Conservation (phyloP, 2,113 vertebrate species). For the Octodon degus region DNA sequence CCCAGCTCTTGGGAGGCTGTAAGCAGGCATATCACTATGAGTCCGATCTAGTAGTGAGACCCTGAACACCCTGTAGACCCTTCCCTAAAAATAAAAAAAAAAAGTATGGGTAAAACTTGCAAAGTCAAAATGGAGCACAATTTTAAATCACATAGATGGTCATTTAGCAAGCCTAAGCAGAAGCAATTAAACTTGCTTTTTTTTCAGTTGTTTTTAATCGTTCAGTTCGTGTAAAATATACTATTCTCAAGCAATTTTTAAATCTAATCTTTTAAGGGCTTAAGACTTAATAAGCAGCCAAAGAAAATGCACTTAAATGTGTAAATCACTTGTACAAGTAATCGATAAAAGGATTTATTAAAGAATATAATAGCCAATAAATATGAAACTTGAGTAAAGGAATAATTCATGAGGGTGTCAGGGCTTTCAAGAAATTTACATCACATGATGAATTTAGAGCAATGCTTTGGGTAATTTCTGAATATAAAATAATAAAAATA, state of each 20-base stretch:
- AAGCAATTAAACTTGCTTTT: not conserved
- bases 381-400: conserved; percentile 60
- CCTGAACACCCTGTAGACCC: no score
- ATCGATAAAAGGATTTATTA: conserved; percentile 68
- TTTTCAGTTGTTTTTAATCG: conserved; percentile 40
- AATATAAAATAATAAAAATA: conserved; percentile 63
- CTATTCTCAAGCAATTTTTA: conserved; percentile 31
- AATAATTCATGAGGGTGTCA: conserved; percentile 68
- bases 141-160: not conserved
- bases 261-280: conserved; percentile 58
- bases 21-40: no score
- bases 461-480: conserved; percentile 56
- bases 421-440: conserved; percentile 65
- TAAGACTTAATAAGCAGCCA: conserved; percentile 58
- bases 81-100: no score
- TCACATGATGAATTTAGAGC: conserved; percentile 61
- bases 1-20: no score
- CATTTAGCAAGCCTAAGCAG: not conserved
- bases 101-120: not conserved
- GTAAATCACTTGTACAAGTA: conserved; percentile 69
- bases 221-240: conserved; percentile 53
- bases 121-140: conserved; percentile 14
- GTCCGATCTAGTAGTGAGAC: no score
- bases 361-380: conserved; percentile 16
- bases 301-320: conserved; percentile 38